phyloP scores from a whole-genome alignment of 2,888 invertebrate species.

The Pteria penguin region DNA sequence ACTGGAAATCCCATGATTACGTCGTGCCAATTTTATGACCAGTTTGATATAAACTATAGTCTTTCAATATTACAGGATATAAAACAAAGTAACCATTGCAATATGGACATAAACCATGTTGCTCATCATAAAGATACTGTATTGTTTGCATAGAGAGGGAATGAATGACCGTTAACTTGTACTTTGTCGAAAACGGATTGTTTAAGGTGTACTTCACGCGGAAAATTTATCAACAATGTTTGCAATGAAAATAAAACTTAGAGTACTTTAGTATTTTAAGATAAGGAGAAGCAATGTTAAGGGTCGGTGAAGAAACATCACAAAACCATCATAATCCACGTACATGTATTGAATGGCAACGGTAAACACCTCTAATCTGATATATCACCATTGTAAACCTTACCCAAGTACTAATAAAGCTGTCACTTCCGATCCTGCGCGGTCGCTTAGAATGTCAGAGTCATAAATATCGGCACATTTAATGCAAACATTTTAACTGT shows the following conservation, averaged over 20 bases:
- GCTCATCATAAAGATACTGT: too few species aligned
- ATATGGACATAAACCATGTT: too few species aligned
- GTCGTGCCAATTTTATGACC: too few species aligned
- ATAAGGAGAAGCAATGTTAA: neutral
- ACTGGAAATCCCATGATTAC: too few species aligned
- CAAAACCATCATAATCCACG: neutral
- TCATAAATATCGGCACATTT: conserved; percentile 17
- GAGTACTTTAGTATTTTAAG: neutral
- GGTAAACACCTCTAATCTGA: neutral
- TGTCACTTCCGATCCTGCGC: conserved; percentile 4
- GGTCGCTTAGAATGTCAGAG: conserved; percentile 10
- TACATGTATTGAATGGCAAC: neutral
- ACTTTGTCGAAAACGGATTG: neutral
- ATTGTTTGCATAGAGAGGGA: too few species aligned
- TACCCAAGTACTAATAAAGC: conserved; percentile 1
- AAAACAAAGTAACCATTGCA: too few species aligned
- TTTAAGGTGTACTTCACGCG: neutral
- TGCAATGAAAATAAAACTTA: neutral
- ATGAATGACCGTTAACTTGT: neutral
- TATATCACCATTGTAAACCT: conserved; percentile 10
- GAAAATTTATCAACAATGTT: neutral
- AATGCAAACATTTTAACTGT: conserved; percentile 14
- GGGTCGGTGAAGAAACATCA: neutral
- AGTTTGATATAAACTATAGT: too few species aligned
- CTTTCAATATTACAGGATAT: too few species aligned